Base-by-base conservation (phyloP, 2,888 invertebrate genomes). In the Oasisia sp. region DNA sequence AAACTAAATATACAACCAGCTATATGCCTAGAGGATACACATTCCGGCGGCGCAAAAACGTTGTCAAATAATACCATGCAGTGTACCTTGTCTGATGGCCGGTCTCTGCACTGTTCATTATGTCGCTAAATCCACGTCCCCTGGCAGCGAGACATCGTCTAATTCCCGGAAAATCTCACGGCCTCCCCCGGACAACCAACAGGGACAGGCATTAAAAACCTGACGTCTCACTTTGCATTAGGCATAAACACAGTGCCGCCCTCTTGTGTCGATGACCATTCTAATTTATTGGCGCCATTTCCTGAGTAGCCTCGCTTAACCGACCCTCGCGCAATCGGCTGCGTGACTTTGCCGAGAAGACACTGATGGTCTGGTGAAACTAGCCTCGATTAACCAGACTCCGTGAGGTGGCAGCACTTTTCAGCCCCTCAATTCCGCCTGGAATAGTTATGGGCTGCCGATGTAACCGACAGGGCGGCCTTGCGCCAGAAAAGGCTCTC, bases 141-240 rank as follows among this genome's bases (percentile, higher is more conserved):
- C 74, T 27, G 27, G 27, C 74, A 19, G 19, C 74, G 27, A 74
- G 74, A 74, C 74, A 74, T 50, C 74, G 74, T 74, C 74, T 74
- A 74, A 74, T 74, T 74, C 74, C 74, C 27, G 74, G 74, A 74
- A 74, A 74, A 74, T 74, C 74, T 74, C 74, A 27, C n/a, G 74
- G n/a, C 74, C 74, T 74, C 74, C 27, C 74, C 74, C 74, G 7
- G 74, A 74, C 74, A 27, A 74, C n/a, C 14, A 74, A 74, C n/a
- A 74, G 7, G 14, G 74, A 74, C 74, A 74, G 27, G 74, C 74
- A 27, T 27, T 74, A 5, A 27, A 74, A 74, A 27, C 74, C 74
- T 74, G 74, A 27, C 19, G 74, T 74, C 74, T 74, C 74, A 74
- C 1, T 5, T 3, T 7, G 74, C 74, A 74, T 27, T 27, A 74